Evolutionary conservation across 2,797 vertebrate genomes (phyloP).

Genomic region (Phataginus tetradactyla): DNA sequence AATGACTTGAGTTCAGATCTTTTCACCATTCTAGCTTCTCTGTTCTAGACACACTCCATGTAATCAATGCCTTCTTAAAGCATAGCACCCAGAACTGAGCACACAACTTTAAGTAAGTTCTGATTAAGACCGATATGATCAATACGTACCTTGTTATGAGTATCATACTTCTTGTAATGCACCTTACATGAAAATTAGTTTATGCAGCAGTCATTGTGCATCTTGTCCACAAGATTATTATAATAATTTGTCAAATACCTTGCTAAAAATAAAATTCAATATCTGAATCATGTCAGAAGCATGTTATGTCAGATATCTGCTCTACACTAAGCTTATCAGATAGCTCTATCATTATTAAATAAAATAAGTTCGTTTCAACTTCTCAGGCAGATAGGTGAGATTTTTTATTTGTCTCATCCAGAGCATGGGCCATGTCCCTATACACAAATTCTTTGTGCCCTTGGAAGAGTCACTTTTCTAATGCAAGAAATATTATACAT

Average conservation of each 20-base stretch:
- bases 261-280: not conserved
- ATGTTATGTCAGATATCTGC: not conserved
- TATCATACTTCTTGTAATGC: not conserved
- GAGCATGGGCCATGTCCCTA: not conserved
- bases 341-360: not conserved
- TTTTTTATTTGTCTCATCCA: conserved; percentile 8
- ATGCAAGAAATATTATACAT: not conserved
- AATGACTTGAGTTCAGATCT: not conserved
- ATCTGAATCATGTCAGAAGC: not conserved
- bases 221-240: not conserved
- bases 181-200: not conserved
- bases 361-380: not conserved
- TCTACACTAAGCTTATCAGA: not conserved
- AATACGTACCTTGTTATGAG: not conserved
- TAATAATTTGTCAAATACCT: not conserved
- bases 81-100: not conserved
- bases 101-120: not conserved
- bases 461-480: not conserved
- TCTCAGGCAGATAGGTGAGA: not conserved
- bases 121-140: not conserved
- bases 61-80: not conserved
- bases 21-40: not conserved
- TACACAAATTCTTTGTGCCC: not conserved
- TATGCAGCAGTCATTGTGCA: not conserved
- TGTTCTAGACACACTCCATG: not conserved